Percentiles rank a stretch among this genome's conserved stretches.
These are phyloP conservation scores for Archivesica marissinica DNA, from an alignment of 1,140 invertebrate species.

Conservation along the genomic window DNA sequence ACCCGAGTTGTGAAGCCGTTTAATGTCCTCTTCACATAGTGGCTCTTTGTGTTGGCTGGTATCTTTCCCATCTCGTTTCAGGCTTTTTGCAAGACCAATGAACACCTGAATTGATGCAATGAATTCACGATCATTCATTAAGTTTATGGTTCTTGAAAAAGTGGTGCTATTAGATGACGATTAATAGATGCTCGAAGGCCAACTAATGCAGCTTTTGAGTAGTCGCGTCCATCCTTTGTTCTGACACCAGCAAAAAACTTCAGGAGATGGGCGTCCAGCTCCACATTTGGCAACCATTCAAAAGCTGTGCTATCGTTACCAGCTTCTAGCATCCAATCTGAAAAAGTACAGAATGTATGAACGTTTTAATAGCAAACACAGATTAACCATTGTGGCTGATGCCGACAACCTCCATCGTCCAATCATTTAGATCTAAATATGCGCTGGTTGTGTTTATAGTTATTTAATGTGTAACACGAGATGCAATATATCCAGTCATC, in stretches of 20 bases:
- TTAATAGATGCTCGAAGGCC: constrained; percentile 3
- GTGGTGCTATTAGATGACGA: constrained; percentile 9
- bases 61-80: constrained; percentile 42
- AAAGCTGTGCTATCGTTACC: background rate
- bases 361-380: too few relatives aligned
- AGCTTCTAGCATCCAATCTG: constrained; percentile 36
- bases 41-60: constrained; percentile 17
- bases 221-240: background rate
- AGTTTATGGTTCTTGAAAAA: background rate
- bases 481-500: too few relatives aligned
- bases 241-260: constrained; percentile 4
- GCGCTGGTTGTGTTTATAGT: too few relatives aligned
- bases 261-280: background rate
- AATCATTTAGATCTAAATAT: too few relatives aligned
- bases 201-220: constrained; percentile 18
- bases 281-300: background rate
- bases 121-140: constrained; percentile 36
- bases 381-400: too few relatives aligned
- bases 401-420: too few relatives aligned
- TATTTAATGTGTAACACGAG: too few relatives aligned
- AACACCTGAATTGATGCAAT: constrained; percentile 24
- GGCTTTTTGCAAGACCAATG: background rate
- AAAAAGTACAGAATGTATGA: too few relatives aligned
- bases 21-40: background rate
- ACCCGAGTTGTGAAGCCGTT: background rate